These are phyloP conservation scores for Formica selysi DNA, from an alignment of 1,140 invertebrate species.

Conservation along the genomic window DNA sequence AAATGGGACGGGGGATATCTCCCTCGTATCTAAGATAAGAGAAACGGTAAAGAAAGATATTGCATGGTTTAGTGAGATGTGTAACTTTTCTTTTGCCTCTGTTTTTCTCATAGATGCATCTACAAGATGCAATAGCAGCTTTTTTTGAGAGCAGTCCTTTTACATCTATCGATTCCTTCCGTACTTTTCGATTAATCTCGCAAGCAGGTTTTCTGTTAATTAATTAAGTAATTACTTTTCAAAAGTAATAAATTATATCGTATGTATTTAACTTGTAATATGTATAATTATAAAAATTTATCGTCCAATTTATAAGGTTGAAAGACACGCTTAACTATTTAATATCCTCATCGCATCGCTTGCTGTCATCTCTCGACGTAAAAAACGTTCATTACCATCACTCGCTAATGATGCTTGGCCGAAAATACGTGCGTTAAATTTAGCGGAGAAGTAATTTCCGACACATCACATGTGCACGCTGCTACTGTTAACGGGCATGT, in stretches of 20 bases:
- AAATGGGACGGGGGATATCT: conserved; percentile 23
- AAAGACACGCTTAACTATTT: conserved; percentile 6
- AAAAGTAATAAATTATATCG: neutral
- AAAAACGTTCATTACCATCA: conserved; percentile 45
- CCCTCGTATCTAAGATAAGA: conserved; percentile 26
- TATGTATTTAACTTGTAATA: neutral
- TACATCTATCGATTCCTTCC: neutral
- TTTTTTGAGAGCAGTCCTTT: neutral
- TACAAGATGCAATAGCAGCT: neutral
- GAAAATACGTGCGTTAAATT: conserved; percentile 54
- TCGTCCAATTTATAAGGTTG: neutral
- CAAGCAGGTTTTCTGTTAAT: neutral
- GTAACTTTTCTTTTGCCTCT: neutral
- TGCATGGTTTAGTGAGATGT: conserved; percentile 39
- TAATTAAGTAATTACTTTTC: neutral
- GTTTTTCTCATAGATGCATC: neutral
- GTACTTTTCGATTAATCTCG: neutral
- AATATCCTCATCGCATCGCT: conserved; percentile 10
- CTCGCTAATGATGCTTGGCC: conserved; percentile 37
- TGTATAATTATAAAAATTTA: neutral
- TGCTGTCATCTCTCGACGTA: neutral
- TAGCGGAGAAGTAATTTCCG: conserved; percentile 56
- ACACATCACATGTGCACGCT: conserved; percentile 47
- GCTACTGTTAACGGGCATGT: conserved; percentile 59
- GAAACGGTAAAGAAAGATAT: conserved; percentile 48